These are phyloP conservation scores for Cerceris ruficornis DNA, from an alignment of 2,888 invertebrate species.

Conservation along the genomic window DNA sequence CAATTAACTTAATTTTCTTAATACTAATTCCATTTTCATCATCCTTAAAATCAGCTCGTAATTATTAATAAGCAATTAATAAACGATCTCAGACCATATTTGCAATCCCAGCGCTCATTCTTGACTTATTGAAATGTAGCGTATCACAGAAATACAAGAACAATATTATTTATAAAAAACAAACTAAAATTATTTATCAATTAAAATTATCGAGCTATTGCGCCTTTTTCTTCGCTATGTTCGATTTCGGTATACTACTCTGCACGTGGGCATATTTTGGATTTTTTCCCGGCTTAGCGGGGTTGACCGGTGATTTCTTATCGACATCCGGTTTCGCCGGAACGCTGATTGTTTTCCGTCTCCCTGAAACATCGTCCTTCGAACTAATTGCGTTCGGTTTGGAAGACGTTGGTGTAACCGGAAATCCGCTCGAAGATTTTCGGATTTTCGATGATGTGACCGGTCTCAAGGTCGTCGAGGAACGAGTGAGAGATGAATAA, in stretches of 20 bases:
- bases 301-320: neutral
- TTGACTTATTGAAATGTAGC: no score
- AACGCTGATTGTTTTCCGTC: neutral
- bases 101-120: no score
- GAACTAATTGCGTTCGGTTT: constrained; percentile 14
- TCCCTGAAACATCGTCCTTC: neutral
- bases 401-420: constrained; percentile 63
- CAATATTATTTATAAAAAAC: neutral
- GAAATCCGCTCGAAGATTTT: constrained; percentile 38
- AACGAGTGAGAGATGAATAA: constrained; percentile 33
- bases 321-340: neutral
- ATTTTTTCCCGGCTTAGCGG: constrained; percentile 42
- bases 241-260: constrained; percentile 65
- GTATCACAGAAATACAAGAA: no score
- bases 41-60: no score
- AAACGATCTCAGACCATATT: no score
- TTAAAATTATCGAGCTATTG: neutral
- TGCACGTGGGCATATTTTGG: constrained; percentile 65
- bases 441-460: constrained; percentile 39
- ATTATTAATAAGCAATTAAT: no score
- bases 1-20: no score
- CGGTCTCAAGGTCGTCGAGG: constrained; percentile 25
- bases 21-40: no score
- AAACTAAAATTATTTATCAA: neutral
- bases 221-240: neutral